These are phyloP conservation scores for Sebastes matsubarae DNA, from an alignment of 2,797 vertebrate genomes.

Conservation along the genomic window DNA sequence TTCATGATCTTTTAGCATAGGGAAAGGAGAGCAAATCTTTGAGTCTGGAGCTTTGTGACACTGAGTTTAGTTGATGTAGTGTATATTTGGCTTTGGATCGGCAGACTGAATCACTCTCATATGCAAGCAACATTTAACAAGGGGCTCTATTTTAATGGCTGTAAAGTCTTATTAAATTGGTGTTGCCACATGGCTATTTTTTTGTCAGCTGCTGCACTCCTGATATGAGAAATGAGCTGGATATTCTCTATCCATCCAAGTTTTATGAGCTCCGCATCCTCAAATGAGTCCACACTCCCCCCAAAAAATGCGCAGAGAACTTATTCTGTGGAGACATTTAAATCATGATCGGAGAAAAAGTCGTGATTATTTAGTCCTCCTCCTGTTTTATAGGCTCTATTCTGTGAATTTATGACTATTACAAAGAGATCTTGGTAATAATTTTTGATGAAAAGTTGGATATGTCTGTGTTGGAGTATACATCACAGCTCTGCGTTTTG, in stretches of 20 bases:
- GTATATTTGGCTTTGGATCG: constrained; percentile 24
- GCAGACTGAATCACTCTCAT: constrained; percentile 40
- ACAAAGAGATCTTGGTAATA: constrained; percentile 24
- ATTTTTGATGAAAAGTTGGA: constrained; percentile 43
- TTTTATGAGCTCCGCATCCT: constrained; percentile 55
- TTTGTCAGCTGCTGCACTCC: constrained; percentile 45
- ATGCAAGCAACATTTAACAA: constrained; percentile 61
- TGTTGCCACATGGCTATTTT: constrained; percentile 57
- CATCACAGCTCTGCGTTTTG: constrained; percentile 55
- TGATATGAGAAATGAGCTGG: constrained; percentile 51
- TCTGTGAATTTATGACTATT: constrained; percentile 51
- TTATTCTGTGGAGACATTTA: constrained; percentile 34
- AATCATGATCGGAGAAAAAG: constrained; percentile 42
- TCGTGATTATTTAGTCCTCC: constrained; percentile 41
- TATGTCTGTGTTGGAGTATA: constrained; percentile 32
- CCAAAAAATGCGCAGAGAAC: constrained; percentile 26
- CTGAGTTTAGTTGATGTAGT: constrained; percentile 19
- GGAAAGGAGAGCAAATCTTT: constrained; percentile 18
- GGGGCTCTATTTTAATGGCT: constrained; percentile 53
- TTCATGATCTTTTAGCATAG: constrained; percentile 33
- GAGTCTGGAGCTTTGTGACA: constrained; percentile 21
- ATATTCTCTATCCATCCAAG: constrained; percentile 40
- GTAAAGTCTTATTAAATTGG: constrained; percentile 51
- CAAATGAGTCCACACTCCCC: constrained; percentile 34
- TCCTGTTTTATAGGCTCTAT: constrained; percentile 50